Base-by-base conservation (phyloP, 2,113 vertebrate genomes). In the Mobula hypostoma region DNA sequence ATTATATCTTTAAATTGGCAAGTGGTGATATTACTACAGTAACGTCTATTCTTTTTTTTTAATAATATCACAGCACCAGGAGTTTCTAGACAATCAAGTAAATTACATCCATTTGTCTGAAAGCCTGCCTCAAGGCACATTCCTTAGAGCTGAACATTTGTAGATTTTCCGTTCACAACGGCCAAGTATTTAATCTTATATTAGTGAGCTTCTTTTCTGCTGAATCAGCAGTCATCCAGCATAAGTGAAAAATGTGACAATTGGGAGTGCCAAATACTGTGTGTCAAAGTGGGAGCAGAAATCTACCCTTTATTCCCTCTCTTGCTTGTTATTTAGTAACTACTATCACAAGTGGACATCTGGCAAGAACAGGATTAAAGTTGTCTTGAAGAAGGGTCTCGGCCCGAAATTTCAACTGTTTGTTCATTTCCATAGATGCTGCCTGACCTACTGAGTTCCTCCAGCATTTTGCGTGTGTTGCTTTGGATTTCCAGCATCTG, bases 21-120 rank as follows among this genome's bases (percentile, higher is more conserved):
- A 21, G 66, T 27, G 17, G 32, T 72, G 66, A 72, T 66, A 92
- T 72, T 92, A 72, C 36, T 92, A 92, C 19, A 72, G 61, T 91
- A 17, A 68, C 66, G 68, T n/a, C 66, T 72, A 12, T 24, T 92
- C 19, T 48, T 8, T n/a, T 70, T n/a, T 92, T 9, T 70, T 92
- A 66, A 72, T 68, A 72, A 32, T 92, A 40, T 92, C 19, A 36
- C 90, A 92, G 68, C 19, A 15, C 2, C 90, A 72, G 88, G n/a
- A 21, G n/a, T 92, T 92, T 72, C 9, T n/a, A 72, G 63, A 17
- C 21, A 72, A 15, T 19, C 66, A 36, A 91, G 88, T 66, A 68
- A 91, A 91, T 70, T 70, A 91, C 61, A 70, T 91, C n/a, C 29
- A 36, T 36, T 91, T 32, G 88, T 91, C 68, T 92, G 32, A 8